Evolutionary conservation across 2,888 invertebrate species (phyloP), one percentile per base, ranked within the genome.

Genomic region (Erebia aethiops): DNA sequence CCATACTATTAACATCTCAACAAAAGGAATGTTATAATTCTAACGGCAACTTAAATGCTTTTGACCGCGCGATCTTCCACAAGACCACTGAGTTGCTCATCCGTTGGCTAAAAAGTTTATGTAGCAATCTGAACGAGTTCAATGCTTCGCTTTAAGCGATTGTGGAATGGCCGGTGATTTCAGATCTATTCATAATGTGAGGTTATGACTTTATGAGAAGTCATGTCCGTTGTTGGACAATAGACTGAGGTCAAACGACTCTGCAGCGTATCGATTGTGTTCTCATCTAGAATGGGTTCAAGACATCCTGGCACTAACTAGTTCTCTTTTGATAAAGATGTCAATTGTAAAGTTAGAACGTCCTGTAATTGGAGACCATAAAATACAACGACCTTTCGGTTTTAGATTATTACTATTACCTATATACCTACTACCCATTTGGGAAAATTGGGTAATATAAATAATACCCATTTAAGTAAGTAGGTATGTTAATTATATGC

Each of bases 221-320:
- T 81, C 80, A 80, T 83, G 80, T 83, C 83, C 82, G 83, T 82
- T 84, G 82, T 82, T 81, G 77, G 72, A 87, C 84, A 89, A 88
- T 86, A 81, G 80, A 81, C 78, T 79, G 88, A 89, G 90, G 89
- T 87, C 89, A 85, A 76, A 75, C 80, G 77, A 81, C 83, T 82
- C 82, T 35, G 35, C 35, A 77, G 76, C 76, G 77, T 79, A 80
- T 81, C 81, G 81, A 89, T 89, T 89, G 88, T 91, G 78, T 80
- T 80, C 84, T 86, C 77, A 79, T 84, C 80, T 76, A 81, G 76
- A 85, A 84, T 81, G 79, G 79, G 79, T 84, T 82, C 80, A 83
- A 84, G 81, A 84, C 80, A 84, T 87, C 85, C 83, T 85, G 79
- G 76, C 78, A 77, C 77, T 21, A 18, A 56, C 21, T 52, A 65